These are phyloP conservation scores for Hyles vespertilio DNA, from an alignment of 1,140 invertebrate genomes.

Conservation along the genomic window DNA sequence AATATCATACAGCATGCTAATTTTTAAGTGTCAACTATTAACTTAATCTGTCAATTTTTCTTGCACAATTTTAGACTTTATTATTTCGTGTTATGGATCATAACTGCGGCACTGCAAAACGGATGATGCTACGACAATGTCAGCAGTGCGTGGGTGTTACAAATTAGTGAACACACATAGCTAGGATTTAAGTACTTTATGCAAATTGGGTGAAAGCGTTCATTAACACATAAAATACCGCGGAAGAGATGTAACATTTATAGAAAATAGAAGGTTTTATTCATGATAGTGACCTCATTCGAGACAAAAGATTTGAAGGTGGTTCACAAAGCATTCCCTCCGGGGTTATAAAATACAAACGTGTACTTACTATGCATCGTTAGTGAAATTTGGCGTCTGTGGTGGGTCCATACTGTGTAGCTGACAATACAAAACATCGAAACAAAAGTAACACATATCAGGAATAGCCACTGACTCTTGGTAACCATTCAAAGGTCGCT, in stretches of 20 bases:
- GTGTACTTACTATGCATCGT: slow-evolving; percentile 94
- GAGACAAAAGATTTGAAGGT: slow-evolving; percentile 28
- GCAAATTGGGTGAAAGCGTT: slow-evolving; percentile 15
- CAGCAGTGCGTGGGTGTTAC: slow-evolving; percentile 10
- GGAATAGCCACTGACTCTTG: slow-evolving; percentile 87
- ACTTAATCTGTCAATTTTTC: no score
- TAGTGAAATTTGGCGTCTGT: slow-evolving; percentile 92
- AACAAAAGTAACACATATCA: slow-evolving; percentile 99
- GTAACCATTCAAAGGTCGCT: slow-evolving; percentile 77
- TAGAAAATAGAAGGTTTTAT: slow-evolving; percentile 8
- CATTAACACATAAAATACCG: neutral
- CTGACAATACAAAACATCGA: slow-evolving; percentile 96
- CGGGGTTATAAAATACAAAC: slow-evolving; percentile 13
- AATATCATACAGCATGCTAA: no score
- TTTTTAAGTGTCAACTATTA: no score
- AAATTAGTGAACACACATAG: slow-evolving; percentile 10
- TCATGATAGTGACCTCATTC: slow-evolving; percentile 25
- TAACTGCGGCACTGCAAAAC: neutral
- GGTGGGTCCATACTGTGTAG: slow-evolving; percentile 94
- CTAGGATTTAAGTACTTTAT: slow-evolving; percentile 12
- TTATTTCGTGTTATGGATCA: no score
- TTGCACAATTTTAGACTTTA: no score
- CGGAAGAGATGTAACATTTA: neutral
- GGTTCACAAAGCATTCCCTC: slow-evolving; percentile 32
- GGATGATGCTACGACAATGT: neutral